Base-by-base conservation (phyloP, 2,113 vertebrate genomes). In the Sinocyclocheilus anophthalmus region DNA sequence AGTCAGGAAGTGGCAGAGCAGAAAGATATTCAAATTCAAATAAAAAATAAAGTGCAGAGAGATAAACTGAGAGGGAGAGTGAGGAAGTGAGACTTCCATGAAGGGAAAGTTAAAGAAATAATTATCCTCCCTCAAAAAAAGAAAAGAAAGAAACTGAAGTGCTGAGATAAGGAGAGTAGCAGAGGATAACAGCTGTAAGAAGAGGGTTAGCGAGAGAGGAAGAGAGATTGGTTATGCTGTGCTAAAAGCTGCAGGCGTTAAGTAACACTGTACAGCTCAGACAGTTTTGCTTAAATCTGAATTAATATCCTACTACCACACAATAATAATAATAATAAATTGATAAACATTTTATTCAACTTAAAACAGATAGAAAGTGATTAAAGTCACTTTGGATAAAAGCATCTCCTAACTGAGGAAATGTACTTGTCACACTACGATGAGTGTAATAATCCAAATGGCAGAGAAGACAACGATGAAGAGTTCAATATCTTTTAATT, bases 131-230 rank as follows among this genome's bases (percentile, higher is more conserved):
- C 39, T 73, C 57, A 69, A 85, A 86, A 53, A 79, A 63, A 39
- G 85, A 85, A 88, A 89, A 84, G 85, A 87, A 87, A 88, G 30
- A 57, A 72, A 88, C 69, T 88, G 76, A 88, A 84, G 88, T 89
- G 80, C 81, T 30, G 86, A 91, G 87, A 87, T 82, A 57, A 72
- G 86, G 83, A 82, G 81, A 87, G 59, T 73, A 89, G 76, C 80
- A 88, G 85, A 70, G 86, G 81, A 88, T 86, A 89, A 91, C 90
- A 93, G 91, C 90, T 92, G 87, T 88, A 92, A 89, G 88, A 92
- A 59, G 78, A 83, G 53, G 59, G 88, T 85, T 77, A 72, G 83
- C n/a, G 72, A 72, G n/a, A 78, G 63, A 79, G 61, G 50, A 76
- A 70, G 81, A 69, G 81, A 72, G 73, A 69, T 55, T 72, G 83